Evolutionary conservation across 2,888 invertebrate species (phyloP).

Genomic region (Acrobasis repandana): DNA sequence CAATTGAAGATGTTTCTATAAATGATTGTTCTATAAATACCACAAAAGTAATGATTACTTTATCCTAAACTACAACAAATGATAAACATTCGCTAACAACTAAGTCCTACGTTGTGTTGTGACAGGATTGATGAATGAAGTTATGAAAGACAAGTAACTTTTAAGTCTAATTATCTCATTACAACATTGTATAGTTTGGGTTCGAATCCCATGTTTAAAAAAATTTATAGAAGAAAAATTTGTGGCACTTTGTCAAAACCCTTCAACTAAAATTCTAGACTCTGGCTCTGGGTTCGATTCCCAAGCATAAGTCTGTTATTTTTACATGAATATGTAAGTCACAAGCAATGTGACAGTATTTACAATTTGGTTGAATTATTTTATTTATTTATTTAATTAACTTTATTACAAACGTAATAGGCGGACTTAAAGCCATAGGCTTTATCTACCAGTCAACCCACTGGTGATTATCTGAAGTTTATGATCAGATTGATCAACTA

Average conservation of each 20-base stretch:
- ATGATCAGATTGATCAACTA: background rate
- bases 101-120: background rate
- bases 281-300: slow-evolving; percentile 1
- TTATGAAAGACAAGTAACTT: background rate
- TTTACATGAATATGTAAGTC: too few relatives aligned
- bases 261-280: too few relatives aligned
- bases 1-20: background rate
- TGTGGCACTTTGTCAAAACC: too few relatives aligned
- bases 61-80: background rate
- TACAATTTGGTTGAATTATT: too few relatives aligned
- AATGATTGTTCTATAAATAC: background rate
- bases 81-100: background rate
- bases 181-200: background rate
- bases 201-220: slow-evolving; percentile 16
- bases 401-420: too few relatives aligned
- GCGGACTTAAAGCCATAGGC: too few relatives aligned
- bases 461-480: background rate
- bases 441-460: too few relatives aligned
- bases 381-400: too few relatives aligned
- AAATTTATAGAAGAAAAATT: background rate
- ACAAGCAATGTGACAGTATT: too few relatives aligned
- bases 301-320: background rate
- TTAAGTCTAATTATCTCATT: too few relatives aligned
- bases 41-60: background rate
- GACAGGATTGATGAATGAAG: background rate